Evolutionary conservation across 1,140 invertebrate genomes (phyloP), one percentile per base, ranked within the genome.

Genomic region (Bathynomus jamesi): DNA sequence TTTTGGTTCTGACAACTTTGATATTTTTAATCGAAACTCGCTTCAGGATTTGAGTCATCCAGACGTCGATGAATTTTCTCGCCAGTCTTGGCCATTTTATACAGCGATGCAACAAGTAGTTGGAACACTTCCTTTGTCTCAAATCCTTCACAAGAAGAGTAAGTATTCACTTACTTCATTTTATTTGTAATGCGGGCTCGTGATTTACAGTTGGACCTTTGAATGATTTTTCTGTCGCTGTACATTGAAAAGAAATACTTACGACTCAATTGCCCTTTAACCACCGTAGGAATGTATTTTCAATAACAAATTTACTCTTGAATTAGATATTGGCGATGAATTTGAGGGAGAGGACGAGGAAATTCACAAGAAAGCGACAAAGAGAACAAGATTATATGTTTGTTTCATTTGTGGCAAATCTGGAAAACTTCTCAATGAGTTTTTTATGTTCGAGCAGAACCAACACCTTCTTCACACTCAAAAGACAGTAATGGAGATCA

Each of bases 391-490:
- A 11, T 65, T 68, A 30, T 77, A 77, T 69, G 72, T 66, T 24
- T 77, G 76, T 60, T 77, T 77, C 64, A 25, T 77, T n/a, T 77
- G 76, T 61, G 68, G 72, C 13, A 70, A 69, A 40, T 72, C 67
- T 25, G 72, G 72, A 17, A 74, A 61, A 53, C 67, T 71, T 28
- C 66, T 72, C 29, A 72, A 73, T 30, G 76, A 77, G 30, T 77
- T 74, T 62, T 77, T 77, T 70, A 74, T 74, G 62, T 77, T 65
- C 32, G 76, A 77, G 61, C 70, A 77, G 21, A 69, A 77, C 53
- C 76, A 77, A 67, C 66, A 69, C 21, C 76, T 77, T 62, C 70
- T 77, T 30, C 73, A 77, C 67, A 77, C 76, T 28, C 76, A 77
- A 62, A 77, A 77, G 64, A 77, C 72, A 32, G 76, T 77, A 1